phyloP scores from a whole-genome alignment of 2,888 invertebrate species.

The Hoplodrina blanda region DNA sequence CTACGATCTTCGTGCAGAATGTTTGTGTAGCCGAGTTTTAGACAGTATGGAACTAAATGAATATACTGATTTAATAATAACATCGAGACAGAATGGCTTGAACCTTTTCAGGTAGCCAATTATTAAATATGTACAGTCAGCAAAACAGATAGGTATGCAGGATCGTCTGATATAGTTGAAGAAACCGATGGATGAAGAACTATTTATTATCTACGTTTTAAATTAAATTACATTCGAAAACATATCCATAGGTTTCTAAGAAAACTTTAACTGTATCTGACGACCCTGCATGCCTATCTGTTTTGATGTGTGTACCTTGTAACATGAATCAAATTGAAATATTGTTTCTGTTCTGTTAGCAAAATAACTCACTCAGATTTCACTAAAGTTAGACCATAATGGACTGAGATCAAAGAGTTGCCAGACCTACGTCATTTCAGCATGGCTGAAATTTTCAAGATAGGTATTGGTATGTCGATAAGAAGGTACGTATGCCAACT shows the following conservation, averaged over 20 bases:
- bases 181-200: no score
- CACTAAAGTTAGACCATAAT: not conserved
- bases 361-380: constrained; percentile 19
- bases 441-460: not conserved
- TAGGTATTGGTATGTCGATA: not conserved
- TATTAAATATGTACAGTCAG: no score
- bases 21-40: not conserved
- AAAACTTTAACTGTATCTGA: no score
- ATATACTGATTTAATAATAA: constrained; percentile 32
- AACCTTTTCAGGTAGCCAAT: constrained; percentile 29
- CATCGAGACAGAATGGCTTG: constrained; percentile 5
- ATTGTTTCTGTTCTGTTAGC: not conserved
- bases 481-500: not conserved
- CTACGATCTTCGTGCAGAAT: constrained; percentile 9
- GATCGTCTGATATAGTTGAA: no score
- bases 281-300: no score
- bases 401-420: not conserved
- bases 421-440: not conserved
- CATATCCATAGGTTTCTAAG: no score
- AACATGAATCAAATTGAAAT: constrained; percentile 3
- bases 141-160: no score
- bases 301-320: no score
- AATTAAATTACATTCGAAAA: no score
- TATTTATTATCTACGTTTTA: no score
- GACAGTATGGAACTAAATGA: not conserved